Evolutionary conservation across 2,113 vertebrate species (phyloP), one percentile per base, ranked within the genome.

Genomic region (Turdus rufiventris): DNA sequence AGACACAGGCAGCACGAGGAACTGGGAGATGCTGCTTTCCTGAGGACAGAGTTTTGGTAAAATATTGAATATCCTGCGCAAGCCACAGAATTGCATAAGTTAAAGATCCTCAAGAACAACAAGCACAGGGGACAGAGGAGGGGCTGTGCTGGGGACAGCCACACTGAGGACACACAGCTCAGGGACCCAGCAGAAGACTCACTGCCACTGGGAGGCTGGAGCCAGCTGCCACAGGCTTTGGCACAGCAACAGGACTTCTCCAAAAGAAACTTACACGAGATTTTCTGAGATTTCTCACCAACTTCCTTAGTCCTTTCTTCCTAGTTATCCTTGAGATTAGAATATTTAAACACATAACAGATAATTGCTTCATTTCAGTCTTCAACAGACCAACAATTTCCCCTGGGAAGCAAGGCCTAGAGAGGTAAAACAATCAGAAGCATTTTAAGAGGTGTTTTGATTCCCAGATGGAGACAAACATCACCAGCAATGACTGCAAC

Each of bases 21-120:
- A 54, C 56, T 42, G 85, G 14, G 89, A 66, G 26, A 73, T 4
- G 70, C 42, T 70, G 92, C 66, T 89, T 93, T 92, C 89, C 93
- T 83, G 94, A 97, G 92, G 93, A 88, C 90, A 34, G 9, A 42
- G 31, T 93, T 96, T 96, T 94, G 92, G 94, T 93, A 91, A 65
- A 82, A 38, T 68, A 74, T 6, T 65, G 62, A 68, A 20, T 65
- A 88, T 85, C 61, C 92, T 71, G 65, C 67, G 76, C 68, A 73
- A 86, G 82, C 86, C 76, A 57, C 45, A 54, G 88, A 91, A 95
- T 94, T 94, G 92, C 95, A 93, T 96, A 91, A 96, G 91, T 91
- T 73, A 70, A 43, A 58, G 11, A 53, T 88, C 89, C 91, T 91
- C 81, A 67, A 57, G 90, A 58, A 58, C 36, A 90, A 85, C 34